Percentiles rank a stretch among this genome's conserved stretches.
These are phyloP conservation scores for Sphenopsis melanotis DNA, from an alignment of 2,797 vertebrate species.

Conservation along the genomic window DNA sequence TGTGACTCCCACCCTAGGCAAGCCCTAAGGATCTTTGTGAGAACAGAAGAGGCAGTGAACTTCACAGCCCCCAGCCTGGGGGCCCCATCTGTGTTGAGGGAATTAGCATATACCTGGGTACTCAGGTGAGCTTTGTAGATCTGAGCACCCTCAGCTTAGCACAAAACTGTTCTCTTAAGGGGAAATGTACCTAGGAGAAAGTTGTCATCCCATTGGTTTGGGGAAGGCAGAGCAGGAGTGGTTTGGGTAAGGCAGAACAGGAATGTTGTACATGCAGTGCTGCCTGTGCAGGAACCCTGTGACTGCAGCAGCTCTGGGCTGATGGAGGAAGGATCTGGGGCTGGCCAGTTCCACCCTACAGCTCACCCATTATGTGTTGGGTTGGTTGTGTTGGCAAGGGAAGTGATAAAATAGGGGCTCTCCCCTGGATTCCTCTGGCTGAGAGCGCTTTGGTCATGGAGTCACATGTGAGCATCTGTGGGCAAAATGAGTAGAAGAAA, in stretches of 20 bases:
- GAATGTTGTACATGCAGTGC: not conserved
- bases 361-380: not conserved
- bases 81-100: rapidly evolving
- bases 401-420: not conserved
- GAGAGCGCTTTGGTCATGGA: rapidly evolving
- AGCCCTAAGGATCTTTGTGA: not conserved
- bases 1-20: not conserved
- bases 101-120: not conserved
- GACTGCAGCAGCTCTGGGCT: not conserved
- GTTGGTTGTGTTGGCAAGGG: not conserved
- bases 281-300: not conserved
- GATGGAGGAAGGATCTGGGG: not conserved
- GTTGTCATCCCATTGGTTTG: not conserved
- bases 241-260: not conserved
- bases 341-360: not conserved
- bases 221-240: not conserved
- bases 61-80: not conserved
- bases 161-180: not conserved
- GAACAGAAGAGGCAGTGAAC: not conserved
- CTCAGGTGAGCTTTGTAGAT: not conserved
- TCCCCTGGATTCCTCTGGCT: not conserved
- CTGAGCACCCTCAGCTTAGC: not conserved
- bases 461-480: not conserved
- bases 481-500: not conserved
- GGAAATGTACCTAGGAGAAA: not conserved